These are phyloP conservation scores for Lepisosteus oculatus DNA, from an alignment of 2,113 vertebrate species.

Conservation along the genomic window DNA sequence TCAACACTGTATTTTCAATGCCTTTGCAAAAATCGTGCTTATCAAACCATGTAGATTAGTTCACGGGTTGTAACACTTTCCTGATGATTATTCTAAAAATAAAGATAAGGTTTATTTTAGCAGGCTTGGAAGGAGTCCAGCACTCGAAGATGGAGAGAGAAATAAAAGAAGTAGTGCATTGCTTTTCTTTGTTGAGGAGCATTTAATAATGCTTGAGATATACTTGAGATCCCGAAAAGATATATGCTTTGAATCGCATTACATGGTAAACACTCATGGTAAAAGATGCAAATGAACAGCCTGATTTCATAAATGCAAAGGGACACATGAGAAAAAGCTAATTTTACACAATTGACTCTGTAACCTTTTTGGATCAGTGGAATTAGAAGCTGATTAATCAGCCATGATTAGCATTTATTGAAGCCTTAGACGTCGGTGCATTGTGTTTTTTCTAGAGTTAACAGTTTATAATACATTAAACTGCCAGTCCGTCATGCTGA, in stretches of 20 bases:
- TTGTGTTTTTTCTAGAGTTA: slow-evolving; percentile 49
- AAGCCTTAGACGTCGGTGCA: slow-evolving; percentile 53
- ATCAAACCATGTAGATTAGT: slow-evolving; percentile 26
- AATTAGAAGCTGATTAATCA: slow-evolving; percentile 84
- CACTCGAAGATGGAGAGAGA: slow-evolving; percentile 22
- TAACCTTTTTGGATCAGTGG: slow-evolving; percentile 82
- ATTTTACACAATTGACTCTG: slow-evolving; percentile 79
- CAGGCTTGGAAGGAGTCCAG: slow-evolving; percentile 35
- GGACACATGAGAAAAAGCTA: slow-evolving; percentile 68
- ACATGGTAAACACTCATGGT: slow-evolving; percentile 56
- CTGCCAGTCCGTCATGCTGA: slow-evolving; percentile 75
- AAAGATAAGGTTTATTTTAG: slow-evolving; percentile 39
- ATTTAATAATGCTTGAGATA: slow-evolving; percentile 15
- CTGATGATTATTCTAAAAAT: slow-evolving; percentile 42
- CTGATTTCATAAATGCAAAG: slow-evolving; percentile 63
- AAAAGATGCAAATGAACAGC: slow-evolving; percentile 66
- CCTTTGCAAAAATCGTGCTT: slow-evolving; percentile 9
- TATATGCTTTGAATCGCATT: slow-evolving; percentile 36
- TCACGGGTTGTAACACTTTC: slow-evolving; percentile 19
- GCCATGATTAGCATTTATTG: slow-evolving; percentile 77
- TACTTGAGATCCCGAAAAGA: slow-evolving; percentile 30
- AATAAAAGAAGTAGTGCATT: slow-evolving; percentile 24
- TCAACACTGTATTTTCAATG: too few relatives aligned
- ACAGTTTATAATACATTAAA: slow-evolving; percentile 73
- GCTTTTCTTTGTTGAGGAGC: neutral